Evolutionary conservation across 2,888 invertebrate species (phyloP), one percentile per base, ranked within the genome.

Genomic region (Belgica antarctica): DNA sequence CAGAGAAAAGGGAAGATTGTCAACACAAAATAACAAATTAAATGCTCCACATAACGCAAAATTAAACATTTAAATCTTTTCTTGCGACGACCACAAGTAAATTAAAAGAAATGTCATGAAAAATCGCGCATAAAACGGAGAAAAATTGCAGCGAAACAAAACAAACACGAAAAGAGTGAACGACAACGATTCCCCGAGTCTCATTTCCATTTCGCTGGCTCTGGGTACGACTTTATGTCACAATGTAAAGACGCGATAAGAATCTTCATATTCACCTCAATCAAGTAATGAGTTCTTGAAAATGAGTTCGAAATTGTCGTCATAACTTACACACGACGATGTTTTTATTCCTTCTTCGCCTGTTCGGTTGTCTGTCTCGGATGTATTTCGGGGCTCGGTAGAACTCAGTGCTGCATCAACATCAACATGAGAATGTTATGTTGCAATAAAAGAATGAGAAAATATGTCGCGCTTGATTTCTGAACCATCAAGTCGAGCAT

Each of bases 201-300:
- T 62, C 28, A 62, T 62, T 62, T 62, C 10, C 28, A 27, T 63
- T 46, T 46, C n/a, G 46, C 17, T 15, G n/a, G n/a, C n/a, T n/a
- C n/a, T n/a, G n/a, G n/a, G 36, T 63, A 41, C 31, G 63, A n/a
- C n/a, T 24, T 63, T 62, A 62, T 62, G 62, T 62, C 62, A 31
- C 34, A n/a, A 19, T 31, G 28, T 62, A 36, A 28, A 31, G 34
- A 17, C n/a, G 27, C 36, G 63, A 63, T 63, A 63, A 63, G 46
- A 36, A 63, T 63, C 63, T 63, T 63, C 63, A 63, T 63, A 63
- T 41, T 63, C 63, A 63, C 63, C 25, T 63, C 41, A 63, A 63
- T 63, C 63, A 63, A 63, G 46, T 63, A 63, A 63, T 63, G 63
- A 63, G 63, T 24, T 41, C 24, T 41, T n/a, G n/a, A n/a, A 12